phyloP scores from a whole-genome alignment of 2,113 vertebrate species.

The Oenanthe oenanthe region DNA sequence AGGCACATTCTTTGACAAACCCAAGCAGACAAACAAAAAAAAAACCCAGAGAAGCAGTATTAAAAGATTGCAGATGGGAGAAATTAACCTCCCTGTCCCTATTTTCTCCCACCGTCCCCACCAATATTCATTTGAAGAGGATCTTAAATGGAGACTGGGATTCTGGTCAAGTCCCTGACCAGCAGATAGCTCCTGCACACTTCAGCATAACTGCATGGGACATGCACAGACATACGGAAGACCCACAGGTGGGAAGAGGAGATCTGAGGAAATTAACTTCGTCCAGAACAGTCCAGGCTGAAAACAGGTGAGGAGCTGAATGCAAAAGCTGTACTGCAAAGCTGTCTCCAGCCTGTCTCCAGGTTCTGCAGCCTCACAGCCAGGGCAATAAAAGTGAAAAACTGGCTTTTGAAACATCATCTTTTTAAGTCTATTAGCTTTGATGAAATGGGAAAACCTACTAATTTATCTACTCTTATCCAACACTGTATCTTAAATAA shows the following conservation, averaged over 20 bases:
- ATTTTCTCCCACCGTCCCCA: neutral
- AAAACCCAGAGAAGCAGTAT: neutral
- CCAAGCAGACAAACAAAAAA: neutral
- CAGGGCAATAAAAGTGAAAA: neutral
- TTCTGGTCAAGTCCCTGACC: neutral
- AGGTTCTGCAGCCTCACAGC: neutral
- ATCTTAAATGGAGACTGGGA: neutral
- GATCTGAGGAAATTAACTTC: neutral
- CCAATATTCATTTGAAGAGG: neutral
- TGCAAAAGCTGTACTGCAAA: neutral
- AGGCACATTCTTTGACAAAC: neutral
- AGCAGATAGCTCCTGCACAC: neutral
- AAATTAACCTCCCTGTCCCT: neutral
- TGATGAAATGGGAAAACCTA: neutral
- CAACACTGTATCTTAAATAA: neutral
- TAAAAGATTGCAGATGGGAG: neutral
- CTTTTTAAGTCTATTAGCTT: neutral
- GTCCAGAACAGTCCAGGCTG: fast-evolving
- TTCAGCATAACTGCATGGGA: neutral
- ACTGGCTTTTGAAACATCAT: neutral
- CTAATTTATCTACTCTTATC: neutral
- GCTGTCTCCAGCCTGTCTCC: neutral
- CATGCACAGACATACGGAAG: neutral
- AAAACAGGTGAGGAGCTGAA: neutral
- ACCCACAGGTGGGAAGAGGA: neutral